These are phyloP conservation scores for Salpingus planirostris DNA, from an alignment of 2,888 invertebrate species.

Conservation along the genomic window DNA sequence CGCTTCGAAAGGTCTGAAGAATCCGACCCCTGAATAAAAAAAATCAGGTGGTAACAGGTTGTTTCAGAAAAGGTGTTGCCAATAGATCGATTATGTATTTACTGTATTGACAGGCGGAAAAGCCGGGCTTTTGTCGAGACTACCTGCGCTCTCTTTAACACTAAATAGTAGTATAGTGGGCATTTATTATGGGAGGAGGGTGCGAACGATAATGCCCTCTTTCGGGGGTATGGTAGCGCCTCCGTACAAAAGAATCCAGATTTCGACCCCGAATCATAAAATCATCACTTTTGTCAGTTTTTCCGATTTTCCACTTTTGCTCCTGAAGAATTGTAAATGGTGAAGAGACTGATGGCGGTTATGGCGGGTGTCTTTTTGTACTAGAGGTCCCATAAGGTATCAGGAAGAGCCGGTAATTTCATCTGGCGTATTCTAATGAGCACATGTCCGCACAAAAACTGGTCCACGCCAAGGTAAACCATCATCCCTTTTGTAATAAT, in stretches of 20 bases:
- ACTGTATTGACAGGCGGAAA: slow-evolving; percentile 30
- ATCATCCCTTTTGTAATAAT: slow-evolving; percentile 17
- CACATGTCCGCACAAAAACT: slow-evolving; percentile 18
- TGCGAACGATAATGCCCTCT: slow-evolving; percentile 11
- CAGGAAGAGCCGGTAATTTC: slow-evolving; percentile 8
- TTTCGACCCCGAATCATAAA: too few relatives aligned
- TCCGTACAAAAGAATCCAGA: neutral
- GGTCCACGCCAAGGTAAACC: slow-evolving; percentile 13
- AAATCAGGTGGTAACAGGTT: slow-evolving; percentile 17
- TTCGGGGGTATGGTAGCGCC: too few relatives aligned
- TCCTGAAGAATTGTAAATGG: too few relatives aligned
- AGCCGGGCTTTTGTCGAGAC: slow-evolving; percentile 13
- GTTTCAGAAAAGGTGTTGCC: slow-evolving; percentile 25
- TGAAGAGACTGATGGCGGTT: too few relatives aligned
- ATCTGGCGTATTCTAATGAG: slow-evolving; percentile 14
- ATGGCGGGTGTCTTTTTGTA: too few relatives aligned
- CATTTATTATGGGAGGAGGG: too few relatives aligned
- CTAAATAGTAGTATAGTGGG: too few relatives aligned
- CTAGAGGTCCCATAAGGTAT: too few relatives aligned
- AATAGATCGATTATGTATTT: slow-evolving; percentile 34
- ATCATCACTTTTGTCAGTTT: too few relatives aligned
- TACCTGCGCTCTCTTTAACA: slow-evolving; percentile 8
- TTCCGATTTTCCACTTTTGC: too few relatives aligned
- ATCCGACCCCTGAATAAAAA: slow-evolving; percentile 8
- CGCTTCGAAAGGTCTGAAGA: too few relatives aligned